Base-by-base conservation (phyloP, 2,797 vertebrate genomes). In the Borostomias antarcticus region DNA sequence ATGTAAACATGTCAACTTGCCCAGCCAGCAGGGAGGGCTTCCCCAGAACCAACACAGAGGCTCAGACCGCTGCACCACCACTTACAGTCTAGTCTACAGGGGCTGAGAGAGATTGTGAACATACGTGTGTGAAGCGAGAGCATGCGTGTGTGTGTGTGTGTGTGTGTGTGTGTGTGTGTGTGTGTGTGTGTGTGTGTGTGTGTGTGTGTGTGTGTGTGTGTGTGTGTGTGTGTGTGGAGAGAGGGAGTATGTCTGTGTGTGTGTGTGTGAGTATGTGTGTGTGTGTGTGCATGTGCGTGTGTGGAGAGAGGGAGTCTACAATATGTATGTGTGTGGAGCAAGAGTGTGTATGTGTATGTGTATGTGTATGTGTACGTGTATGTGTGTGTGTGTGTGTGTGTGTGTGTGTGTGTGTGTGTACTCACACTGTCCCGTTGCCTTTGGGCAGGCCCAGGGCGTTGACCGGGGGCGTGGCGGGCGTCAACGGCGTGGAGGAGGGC, bases 371-470 rank as follows among this genome's bases (percentile, higher is more conserved):
- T 33, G 68, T 87, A 96, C 97, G n/a, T 17, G 53, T 21, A 9
- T 2, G 15, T 10, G 32, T 8, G 32, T 17, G 10, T 21, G 54
- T 25, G 15, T 26, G 52, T 15, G 25, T 28, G 9, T 28, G 25
- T 26, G 40, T 43, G 40, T 43, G 13, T 5, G 50, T 56, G 58
- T 60, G 35, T 15, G 2, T 62, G 28, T 33, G 68, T 87, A 96
- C 97, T 97, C 86, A 99, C 97, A 92, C 85, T 65, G 95, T 95
- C 33, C 92, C 94, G 48, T 96, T 96, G 81, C 96, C 95, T 89
- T 94, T 97, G 0, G 98, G 97, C 35, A 99, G 94, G 68, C 98
- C 98, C 82, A 99, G 81, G 0, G 95, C 93, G 29, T 98, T 98
- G 86, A 98, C 92, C 0, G 90, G 84, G 0, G 90, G 74, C 9